Evolutionary conservation across 2,888 invertebrate species (phyloP).

Genomic region (Rutpela maculata): DNA sequence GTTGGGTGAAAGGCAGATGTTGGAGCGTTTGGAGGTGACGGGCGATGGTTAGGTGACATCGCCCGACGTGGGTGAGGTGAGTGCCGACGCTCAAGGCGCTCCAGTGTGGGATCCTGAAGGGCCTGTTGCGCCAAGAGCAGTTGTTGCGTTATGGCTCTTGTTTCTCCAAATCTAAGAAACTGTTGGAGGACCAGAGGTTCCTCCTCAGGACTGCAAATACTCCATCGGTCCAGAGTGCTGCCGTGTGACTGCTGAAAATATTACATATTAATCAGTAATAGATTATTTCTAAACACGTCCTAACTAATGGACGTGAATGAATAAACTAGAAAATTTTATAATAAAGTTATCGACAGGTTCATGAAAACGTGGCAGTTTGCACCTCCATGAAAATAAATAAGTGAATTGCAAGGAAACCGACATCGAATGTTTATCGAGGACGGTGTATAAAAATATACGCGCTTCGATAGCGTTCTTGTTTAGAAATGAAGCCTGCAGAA

Average conservation of each 20-base stretch:
- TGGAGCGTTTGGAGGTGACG: slow-evolving; percentile 78
- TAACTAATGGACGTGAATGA: slow-evolving; percentile 6
- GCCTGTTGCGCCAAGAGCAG: slow-evolving; percentile 79
- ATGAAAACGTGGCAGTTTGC: slow-evolving; percentile 53
- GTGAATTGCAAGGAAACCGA: slow-evolving; percentile 64
- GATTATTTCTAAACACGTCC: slow-evolving; percentile 5
- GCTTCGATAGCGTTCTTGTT: slow-evolving; percentile 68
- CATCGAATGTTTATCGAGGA: slow-evolving; percentile 67
- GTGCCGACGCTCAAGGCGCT: slow-evolving; percentile 75
- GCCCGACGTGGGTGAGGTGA: slow-evolving; percentile 74
- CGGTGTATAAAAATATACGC: slow-evolving; percentile 71
- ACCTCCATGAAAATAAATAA: slow-evolving; percentile 58
- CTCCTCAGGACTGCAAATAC: slow-evolving; percentile 90
- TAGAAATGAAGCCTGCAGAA: slow-evolving; percentile 71
- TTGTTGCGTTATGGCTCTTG: slow-evolving; percentile 87
- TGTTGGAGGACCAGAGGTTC: slow-evolving; percentile 94
- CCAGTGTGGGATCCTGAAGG: slow-evolving; percentile 77
- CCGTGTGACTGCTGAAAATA: slow-evolving; percentile 76
- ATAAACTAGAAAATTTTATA: slow-evolving; percentile 34
- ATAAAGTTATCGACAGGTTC: slow-evolving; percentile 53
- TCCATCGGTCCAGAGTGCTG: slow-evolving; percentile 91
- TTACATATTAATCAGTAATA: slow-evolving; percentile 37
- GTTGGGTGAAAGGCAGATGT: slow-evolving; percentile 74
- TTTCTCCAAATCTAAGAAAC: slow-evolving; percentile 93
- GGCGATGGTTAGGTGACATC: slow-evolving; percentile 82